Evolutionary conservation across 2,113 vertebrate species (phyloP), one percentile per base, ranked within the genome.

Genomic region (Natator depressus): DNA sequence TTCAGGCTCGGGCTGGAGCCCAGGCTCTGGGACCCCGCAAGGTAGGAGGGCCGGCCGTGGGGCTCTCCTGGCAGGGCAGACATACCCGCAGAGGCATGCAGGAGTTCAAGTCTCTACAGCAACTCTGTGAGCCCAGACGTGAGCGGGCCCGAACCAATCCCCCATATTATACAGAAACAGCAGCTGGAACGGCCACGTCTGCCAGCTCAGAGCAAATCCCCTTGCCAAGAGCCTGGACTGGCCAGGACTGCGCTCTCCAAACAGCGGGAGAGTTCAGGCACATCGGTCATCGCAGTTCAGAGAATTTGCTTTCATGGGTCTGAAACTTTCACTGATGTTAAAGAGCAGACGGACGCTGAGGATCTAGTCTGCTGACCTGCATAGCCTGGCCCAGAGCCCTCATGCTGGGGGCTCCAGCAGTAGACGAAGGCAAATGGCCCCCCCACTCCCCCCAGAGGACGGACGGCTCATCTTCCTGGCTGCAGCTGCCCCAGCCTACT

Each of bases 401-500:
- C 4, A 59, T 10, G 57, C 10, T 69, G 62, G 31, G 35, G 31
- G 62, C 59, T 54, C 53, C 31, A 4, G 3, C 3, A 1, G 17
- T 46, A 42, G 87, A 2, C 0, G 2, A 11, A 50, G 80, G 20
- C 65, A 16, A 24, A 16, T 42, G 3, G 0, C 38, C 25, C 16
- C 20, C 53, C 51, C 51, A 5, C 6, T 5, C 51, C 38, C 35
- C 82, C 6, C 9, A 9, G 31, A 65, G 31, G 17, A 19, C 51
- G 6, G 17, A 16, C 7, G 1, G 24, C n/a, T 4, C 0, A 10
- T 47, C 49, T 49, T 53, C 27, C 27, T 14, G 75, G 82, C 29
- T n/a, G 55, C 8, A n/a, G 0, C 2, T 47, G 17, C 2, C 8
- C 1, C 10, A 81, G 29, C 65, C 42, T 0, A 1, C 6, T 75